phyloP scores from a whole-genome alignment of 2,113 vertebrate species.

The Pangasianodon hypophthalmus region DNA sequence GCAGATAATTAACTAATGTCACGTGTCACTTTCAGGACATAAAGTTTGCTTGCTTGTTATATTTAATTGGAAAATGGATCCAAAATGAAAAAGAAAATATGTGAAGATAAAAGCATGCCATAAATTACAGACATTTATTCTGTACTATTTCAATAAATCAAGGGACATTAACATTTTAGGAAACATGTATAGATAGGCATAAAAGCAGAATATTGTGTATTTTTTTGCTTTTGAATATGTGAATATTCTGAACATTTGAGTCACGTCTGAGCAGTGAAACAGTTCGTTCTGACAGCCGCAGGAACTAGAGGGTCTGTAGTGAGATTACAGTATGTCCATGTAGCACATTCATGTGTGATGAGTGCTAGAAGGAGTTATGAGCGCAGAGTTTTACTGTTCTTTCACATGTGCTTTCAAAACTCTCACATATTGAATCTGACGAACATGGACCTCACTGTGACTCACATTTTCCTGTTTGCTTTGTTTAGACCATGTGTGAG shows the following conservation, averaged over 20 bases:
- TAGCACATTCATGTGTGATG: conserved; percentile 28
- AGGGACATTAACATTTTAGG: not conserved
- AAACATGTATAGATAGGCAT: not conserved
- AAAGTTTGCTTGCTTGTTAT: not conserved
- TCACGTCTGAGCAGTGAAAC: not conserved
- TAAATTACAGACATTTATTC: not conserved
- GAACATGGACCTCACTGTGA: conserved; percentile 66
- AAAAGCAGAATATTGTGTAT: not conserved
- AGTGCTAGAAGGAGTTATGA: conserved; percentile 9
- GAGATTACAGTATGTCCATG: conserved; percentile 25
- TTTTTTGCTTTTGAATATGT: not conserved
- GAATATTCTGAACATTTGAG: not conserved
- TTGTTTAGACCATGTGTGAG: conserved; percentile 58
- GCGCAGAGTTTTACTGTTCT: conserved; percentile 23
- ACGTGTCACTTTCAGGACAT: not conserved
- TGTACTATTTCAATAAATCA: not conserved
- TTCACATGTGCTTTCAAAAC: conserved; percentile 53
- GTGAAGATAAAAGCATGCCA: not conserved
- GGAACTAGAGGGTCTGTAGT: conserved; percentile 18
- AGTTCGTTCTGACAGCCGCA: conserved; percentile 14
- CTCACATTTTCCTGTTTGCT: conserved; percentile 64
- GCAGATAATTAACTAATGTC: not conserved
- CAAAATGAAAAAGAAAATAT: not conserved
- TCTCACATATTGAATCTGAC: conserved; percentile 60
- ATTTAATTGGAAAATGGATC: conserved; percentile 18